Base-by-base conservation (phyloP, 1,140 invertebrate species). In the Pseudomyrmex flavicornis region DNA sequence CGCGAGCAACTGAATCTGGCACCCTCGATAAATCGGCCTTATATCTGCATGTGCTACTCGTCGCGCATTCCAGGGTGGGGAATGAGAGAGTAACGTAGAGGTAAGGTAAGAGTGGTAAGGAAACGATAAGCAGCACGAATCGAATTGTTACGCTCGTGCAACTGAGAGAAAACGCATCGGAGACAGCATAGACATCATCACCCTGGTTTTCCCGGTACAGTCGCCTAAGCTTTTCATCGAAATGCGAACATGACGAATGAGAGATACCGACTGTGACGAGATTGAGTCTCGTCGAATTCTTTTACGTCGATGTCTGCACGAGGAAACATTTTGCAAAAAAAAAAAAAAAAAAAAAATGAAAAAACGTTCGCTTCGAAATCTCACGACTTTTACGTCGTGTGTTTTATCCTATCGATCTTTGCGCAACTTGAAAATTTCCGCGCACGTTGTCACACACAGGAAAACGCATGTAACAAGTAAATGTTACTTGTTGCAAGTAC, bases 21-120 rank as follows among this genome's bases (percentile, higher is more conserved):
- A 88, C 83, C 89, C 84, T 76, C 77, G 50, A 26, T 72, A 84
- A 89, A 66, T 90, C 85, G 83, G 85, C 87, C 72, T 91, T 91
- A 88, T 91, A 91, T 90, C 85, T 76, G 52, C n/a, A 75, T 50
- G 20, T 79, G 46, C 44, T 58, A 5, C 65, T 77, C 20, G 62
- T 61, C 56, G 79, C 70, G 50, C 17, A 59, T 68, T 15, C 74
- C 74, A 46, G 20, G 82, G 75, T 77, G 75, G 82, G 75, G 82
- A 83, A 77, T 62, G 26, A 59, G 17, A 68, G 48, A 68, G 48
- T 44, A 59, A 61, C 22, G 20, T 50, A 50, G 35, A 35, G 35
- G 35, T 35, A 35, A 35, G 61, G 62, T 58, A 69, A 68, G 74
- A 77, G 66, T 46, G 35, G 63, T 46, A 13, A 69, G n/a, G n/a